Evolutionary conservation across 2,888 invertebrate species (phyloP).

Genomic region (Xestia xanthographa): DNA sequence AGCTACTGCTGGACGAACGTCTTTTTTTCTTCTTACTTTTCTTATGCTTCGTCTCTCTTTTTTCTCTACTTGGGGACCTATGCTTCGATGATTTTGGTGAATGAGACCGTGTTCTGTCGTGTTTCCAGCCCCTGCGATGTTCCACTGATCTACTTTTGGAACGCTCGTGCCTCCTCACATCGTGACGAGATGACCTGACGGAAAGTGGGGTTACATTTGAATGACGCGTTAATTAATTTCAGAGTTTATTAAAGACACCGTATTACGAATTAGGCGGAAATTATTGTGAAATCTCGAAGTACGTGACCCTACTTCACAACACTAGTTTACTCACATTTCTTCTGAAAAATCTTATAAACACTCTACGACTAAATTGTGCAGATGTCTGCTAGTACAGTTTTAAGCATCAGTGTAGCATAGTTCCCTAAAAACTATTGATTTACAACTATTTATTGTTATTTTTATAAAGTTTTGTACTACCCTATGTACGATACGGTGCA

Average conservation of each 20-base stretch:
- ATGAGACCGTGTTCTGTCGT: conserved; percentile 69
- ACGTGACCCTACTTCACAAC: too few species aligned
- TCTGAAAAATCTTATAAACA: background rate
- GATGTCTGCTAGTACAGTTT: too few species aligned
- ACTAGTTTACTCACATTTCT: conserved; percentile 41
- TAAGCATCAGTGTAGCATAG: background rate
- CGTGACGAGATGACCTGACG: conserved; percentile 81
- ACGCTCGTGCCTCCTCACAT: conserved; percentile 71
- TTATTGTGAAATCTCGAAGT: conserved; percentile 3
- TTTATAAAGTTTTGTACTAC: background rate
- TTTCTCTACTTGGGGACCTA: conserved; percentile 75
- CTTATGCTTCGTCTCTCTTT: conserved; percentile 76
- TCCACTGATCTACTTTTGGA: conserved; percentile 76
- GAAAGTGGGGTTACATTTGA: background rate
- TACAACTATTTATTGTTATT: background rate
- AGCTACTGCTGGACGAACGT: conserved; percentile 75
- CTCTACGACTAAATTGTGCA: conserved; percentile 1
- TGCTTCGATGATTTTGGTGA: conserved; percentile 67
- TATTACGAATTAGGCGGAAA: too few species aligned
- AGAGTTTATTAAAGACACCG: background rate
- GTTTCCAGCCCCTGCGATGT: conserved; percentile 66
- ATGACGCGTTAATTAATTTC: background rate
- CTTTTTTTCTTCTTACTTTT: conserved; percentile 80
- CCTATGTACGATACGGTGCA: too few species aligned
- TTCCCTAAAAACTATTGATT: conserved; percentile 11